Evolutionary conservation across 2,113 vertebrate genomes (phyloP), one percentile per base, ranked within the genome.

Genomic region (Corydoras maculifer): DNA sequence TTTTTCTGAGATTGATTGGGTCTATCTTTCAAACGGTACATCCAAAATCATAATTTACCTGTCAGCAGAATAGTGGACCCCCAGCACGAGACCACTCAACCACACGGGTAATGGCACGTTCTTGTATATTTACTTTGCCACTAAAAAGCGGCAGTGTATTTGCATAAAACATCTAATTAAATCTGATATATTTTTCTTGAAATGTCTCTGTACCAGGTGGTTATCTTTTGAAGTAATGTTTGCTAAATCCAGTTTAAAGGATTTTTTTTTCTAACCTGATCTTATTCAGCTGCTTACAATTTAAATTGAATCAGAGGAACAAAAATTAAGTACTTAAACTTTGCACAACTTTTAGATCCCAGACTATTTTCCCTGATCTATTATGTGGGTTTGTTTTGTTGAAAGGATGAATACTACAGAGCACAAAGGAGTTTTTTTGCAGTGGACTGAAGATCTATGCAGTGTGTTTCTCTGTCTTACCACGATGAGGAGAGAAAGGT

Each of bases 31-130:
- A 76, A 84, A 82, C 75, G 78, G 84, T 84, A 82, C 65, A 74
- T 87, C 82, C 82, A 84, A 81, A 85, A 78, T 87, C 83, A 84
- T 88, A 81, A 89, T 89, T 87, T 87, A 86, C 85, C 85, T 87
- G 86, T 89, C 86, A 89, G 77, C 81, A 81, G 80, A 79, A 78
- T 79, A 77, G 81, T 80, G 77, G 77, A 83, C 82, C 81, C 83
- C 50, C 79, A 85, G 72, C 48, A 68, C 77, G 71, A 35, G 76
- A 75, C 79, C 84, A 78, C 83, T 75, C 79, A 81, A 32, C 54
- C 80, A 43, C 80, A 72, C 74, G 82, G 35, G 58, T 68, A 71
- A 78, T 63, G 73, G 69, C 61, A 59, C 68, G 43, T 65, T 25
- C 50, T 32, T 62, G 66, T 58, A 55, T 29, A 48, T 50, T 61